Base-by-base conservation (phyloP, 1,140 invertebrate species). In the Drosophila willistoni region DNA sequence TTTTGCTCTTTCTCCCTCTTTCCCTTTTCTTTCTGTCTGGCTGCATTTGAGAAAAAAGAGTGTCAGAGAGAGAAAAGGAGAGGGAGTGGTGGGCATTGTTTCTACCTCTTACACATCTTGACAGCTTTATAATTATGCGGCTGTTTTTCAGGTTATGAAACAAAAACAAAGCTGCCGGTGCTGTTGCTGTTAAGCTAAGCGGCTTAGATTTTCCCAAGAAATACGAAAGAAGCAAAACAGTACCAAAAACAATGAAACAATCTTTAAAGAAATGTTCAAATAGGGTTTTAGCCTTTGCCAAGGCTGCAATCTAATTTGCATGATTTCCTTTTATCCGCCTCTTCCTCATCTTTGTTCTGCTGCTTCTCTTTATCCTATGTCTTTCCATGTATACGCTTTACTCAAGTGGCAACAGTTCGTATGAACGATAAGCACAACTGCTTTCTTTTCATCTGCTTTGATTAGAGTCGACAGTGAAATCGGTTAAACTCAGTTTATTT, bases 111-210 rank as follows among this genome's bases (percentile, higher is more conserved):
- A 64, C 66, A 64, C 64, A 51, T 51, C 17, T 59, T 76, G 73
- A 79, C 73, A 76, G 72, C 64, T 76, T 79, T 79, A 79, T 79
- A 79, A 79, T 79, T 79, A 79, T 79, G 73, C 76, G 68, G 66
- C 64, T 47, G 41, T 62, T 41, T 62, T 36, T 22, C 60, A 22
- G 60, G 47, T 41, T 39, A 55, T 51, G 17, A 51, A 51, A 51
- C 9, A 51, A 47, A 47, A 47, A 47, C 44, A 47, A 47, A 47
- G 44, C n/a, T 47, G 7, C 44, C 17, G 34, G 9, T 51, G 44
- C 44, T 51, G 44, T 19, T 19, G 12, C 19, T 51, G 44, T 19
- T 51, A 51, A 51, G 44, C 17, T 51, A 51, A 51, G 44, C 44
- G 44, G 44, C 44, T 51, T 51, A 51, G 14, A 51, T 51, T 22